These are phyloP conservation scores for Junco hyemalis DNA, from an alignment of 2,113 vertebrate genomes.

Conservation along the genomic window DNA sequence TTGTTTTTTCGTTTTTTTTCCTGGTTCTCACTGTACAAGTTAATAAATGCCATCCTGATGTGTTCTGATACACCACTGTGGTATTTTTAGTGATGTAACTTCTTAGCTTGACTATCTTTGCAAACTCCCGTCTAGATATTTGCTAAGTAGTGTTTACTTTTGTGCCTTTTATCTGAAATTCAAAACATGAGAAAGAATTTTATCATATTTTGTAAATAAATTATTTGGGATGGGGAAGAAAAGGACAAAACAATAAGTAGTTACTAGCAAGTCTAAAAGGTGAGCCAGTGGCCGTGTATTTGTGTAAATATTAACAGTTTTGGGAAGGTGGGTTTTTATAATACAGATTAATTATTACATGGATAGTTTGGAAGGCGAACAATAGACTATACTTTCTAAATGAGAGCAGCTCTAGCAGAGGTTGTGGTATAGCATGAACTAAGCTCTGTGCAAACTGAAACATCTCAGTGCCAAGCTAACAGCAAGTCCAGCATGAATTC, in stretches of 20 bases:
- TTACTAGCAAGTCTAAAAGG: neutral
- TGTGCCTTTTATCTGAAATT: neutral
- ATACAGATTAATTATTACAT: neutral
- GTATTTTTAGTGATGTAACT: neutral
- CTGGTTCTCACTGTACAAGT: neutral
- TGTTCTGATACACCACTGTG: neutral
- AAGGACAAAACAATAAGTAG: neutral
- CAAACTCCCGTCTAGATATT: neutral
- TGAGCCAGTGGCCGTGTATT: neutral
- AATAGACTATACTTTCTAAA: neutral
- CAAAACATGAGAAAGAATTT: neutral
- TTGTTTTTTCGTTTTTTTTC: neutral
- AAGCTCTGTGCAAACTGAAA: neutral
- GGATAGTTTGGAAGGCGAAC: neutral
- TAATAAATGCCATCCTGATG: neutral
- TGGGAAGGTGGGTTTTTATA: neutral
- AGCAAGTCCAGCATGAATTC: neutral
- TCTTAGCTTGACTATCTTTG: neutral
- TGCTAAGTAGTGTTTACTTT: neutral
- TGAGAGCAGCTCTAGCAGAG: neutral
- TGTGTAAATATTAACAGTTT: neutral
- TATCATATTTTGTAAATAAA: rapidly evolving
- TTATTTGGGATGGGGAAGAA: neutral
- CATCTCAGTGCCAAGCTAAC: neutral
- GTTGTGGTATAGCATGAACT: neutral